Conservation (phyloP, 2,113 vertebrate genomes). For the Nothoprocta pentlandii region DNA sequence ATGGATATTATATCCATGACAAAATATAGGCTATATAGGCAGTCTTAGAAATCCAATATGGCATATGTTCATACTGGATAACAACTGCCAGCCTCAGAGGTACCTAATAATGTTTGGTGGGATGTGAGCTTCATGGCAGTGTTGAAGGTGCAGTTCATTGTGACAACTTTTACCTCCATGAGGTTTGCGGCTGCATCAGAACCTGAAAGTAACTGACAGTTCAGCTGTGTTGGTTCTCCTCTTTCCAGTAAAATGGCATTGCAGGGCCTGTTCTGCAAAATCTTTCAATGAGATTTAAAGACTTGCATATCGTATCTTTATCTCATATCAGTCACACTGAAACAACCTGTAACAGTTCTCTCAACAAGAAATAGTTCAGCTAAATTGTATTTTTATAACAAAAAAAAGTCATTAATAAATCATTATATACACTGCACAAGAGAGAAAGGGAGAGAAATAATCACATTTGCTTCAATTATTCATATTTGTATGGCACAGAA, state of each 20-base stretch:
- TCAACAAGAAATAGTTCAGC: conserved; percentile 25
- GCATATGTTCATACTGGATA: not conserved
- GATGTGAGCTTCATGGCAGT: not conserved
- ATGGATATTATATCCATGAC: no score
- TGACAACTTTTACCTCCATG: not conserved
- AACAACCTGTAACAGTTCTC: not conserved
- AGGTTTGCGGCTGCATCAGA: not conserved
- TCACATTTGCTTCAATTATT: conserved; percentile 59
- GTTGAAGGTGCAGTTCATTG: not conserved
- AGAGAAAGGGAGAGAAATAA: conserved; percentile 45
- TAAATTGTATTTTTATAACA: conserved; percentile 41
- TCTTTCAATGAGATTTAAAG: not conserved
- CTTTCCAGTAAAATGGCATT: not conserved
- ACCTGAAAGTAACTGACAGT: not conserved
- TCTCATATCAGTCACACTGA: not conserved
- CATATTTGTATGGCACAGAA: conserved; percentile 58
- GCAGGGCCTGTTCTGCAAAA: not conserved
- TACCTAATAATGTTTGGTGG: not conserved
- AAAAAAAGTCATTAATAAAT: conserved; percentile 52
- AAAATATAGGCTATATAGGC: not conserved
- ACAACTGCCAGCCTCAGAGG: not conserved
- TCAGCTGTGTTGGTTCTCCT: not conserved
- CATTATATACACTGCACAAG: conserved; percentile 1
- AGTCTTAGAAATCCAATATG: not conserved
- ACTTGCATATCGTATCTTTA: not conserved